These are phyloP conservation scores for Pomatorhinus ruficollis DNA, from an alignment of 2,113 vertebrate species.

Conservation along the genomic window DNA sequence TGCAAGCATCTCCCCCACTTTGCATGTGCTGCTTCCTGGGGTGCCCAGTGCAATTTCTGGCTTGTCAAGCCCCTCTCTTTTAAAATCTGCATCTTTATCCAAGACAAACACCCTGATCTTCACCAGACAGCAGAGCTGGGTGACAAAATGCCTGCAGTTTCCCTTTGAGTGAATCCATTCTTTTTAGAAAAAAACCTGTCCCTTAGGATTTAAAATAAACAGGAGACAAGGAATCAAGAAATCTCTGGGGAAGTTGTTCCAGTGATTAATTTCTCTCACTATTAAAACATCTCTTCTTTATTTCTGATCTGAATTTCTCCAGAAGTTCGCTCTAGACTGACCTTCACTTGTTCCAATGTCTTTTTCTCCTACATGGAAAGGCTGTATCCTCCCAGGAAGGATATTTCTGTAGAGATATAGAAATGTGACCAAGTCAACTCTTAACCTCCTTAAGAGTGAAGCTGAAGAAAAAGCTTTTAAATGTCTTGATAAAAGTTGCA, in stretches of 20 bases:
- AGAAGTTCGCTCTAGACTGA: background rate
- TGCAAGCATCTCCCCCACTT: background rate
- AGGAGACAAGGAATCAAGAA: background rate
- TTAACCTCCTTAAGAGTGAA: background rate
- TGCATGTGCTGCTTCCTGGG: background rate
- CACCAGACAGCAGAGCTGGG: background rate
- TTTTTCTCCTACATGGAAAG: background rate
- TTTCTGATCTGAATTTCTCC: background rate
- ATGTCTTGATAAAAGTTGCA: background rate
- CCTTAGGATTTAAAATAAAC: background rate
- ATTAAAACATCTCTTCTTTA: background rate
- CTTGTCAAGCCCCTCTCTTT: background rate
- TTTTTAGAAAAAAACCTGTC: rapidly evolving
- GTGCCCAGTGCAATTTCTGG: background rate
- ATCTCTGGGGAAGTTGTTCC: background rate
- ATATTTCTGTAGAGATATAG: background rate
- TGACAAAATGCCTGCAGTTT: background rate
- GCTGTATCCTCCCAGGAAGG: background rate
- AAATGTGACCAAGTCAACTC: background rate
- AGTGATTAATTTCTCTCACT: background rate
- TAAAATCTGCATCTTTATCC: background rate
- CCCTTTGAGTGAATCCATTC: background rate
- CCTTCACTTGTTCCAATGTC: background rate
- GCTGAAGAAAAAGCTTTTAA: background rate
- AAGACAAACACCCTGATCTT: background rate